phyloP scores from a whole-genome alignment of 1,140 invertebrate species.

The Nilaparvata lugens region DNA sequence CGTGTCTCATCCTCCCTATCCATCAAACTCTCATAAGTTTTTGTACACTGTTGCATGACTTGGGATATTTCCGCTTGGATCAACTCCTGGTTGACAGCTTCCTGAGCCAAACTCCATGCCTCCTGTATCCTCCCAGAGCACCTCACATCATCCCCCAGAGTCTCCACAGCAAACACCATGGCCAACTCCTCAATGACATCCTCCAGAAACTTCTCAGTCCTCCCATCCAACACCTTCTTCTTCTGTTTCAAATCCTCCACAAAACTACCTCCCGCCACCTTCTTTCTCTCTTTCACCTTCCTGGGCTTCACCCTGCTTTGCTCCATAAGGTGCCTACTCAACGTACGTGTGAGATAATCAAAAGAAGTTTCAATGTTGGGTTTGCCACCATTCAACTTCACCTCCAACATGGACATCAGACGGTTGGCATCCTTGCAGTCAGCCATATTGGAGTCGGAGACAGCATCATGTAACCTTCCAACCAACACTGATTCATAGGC shows the following conservation, averaged over 20 bases:
- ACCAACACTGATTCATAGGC: conserved; percentile 64
- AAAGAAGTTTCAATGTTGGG: conserved; percentile 23
- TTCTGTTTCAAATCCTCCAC: conserved; percentile 19
- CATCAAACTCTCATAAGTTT: conserved; percentile 47
- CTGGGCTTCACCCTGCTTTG: conserved; percentile 17
- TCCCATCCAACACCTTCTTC: conserved; percentile 20
- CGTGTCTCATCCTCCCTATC: conserved; percentile 27
- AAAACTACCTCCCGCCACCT: conserved; percentile 11
- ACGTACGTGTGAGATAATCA: conserved; percentile 22
- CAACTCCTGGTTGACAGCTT: conserved; percentile 58
- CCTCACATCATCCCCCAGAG: conserved; percentile 36
- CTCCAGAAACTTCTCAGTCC: conserved; percentile 21
- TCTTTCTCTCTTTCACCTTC: conserved; percentile 17
- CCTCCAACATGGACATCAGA: conserved; percentile 24
- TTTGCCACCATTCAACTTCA: conserved; percentile 21
- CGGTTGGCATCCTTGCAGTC: conserved; percentile 32
- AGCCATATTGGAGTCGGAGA: conserved; percentile 31
- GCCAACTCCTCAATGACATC: conserved; percentile 43
- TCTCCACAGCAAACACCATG: conserved; percentile 51
- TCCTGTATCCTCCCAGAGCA: conserved; percentile 43
- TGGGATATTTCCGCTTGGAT: conserved; percentile 63
- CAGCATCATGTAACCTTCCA: conserved; percentile 46
- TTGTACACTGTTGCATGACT: conserved; percentile 53
- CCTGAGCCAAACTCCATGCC: conserved; percentile 54
- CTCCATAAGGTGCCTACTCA: conserved; percentile 21